Conservation (phyloP, 2,888 invertebrate genomes). For the Apodemia zela region DNA sequence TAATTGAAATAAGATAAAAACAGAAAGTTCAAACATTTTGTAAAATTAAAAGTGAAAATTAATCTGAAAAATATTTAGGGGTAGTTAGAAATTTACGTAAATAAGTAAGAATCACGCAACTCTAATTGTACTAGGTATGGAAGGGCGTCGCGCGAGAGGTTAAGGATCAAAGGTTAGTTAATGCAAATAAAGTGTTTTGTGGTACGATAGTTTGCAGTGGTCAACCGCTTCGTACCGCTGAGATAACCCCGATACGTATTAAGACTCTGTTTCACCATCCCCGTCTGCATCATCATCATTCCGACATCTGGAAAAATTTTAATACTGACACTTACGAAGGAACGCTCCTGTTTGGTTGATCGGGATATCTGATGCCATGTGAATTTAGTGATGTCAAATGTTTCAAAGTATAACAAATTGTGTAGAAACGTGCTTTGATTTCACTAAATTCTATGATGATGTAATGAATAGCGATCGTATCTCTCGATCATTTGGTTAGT, state of each 20-base stretch:
- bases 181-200: slow-evolving; percentile 71
- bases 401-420: slow-evolving; percentile 2
- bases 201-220: slow-evolving; percentile 66
- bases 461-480: slow-evolving; percentile 58
- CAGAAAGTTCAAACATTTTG: too few relatives aligned
- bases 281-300: slow-evolving; percentile 98
- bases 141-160: too few relatives aligned
- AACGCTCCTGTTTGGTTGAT: slow-evolving; percentile 51
- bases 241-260: slow-evolving; percentile 87
- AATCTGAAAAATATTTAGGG: too few relatives aligned
- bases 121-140: too few relatives aligned
- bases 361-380: slow-evolving; percentile 34
- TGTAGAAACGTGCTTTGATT: slow-evolving; percentile 40
- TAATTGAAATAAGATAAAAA: too few relatives aligned
- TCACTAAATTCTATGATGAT: slow-evolving; percentile 59
- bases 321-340: slow-evolving; percentile 77
- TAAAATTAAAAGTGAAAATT: too few relatives aligned
- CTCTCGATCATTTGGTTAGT: slow-evolving; percentile 61
- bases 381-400: slow-evolving; percentile 34
- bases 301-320: slow-evolving; percentile 95
- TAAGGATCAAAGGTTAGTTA: slow-evolving; percentile 74
- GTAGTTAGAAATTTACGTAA: too few relatives aligned
- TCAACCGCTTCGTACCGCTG: slow-evolving; percentile 88
- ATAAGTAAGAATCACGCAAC: too few relatives aligned
- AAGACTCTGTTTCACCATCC: slow-evolving; percentile 95